Conservation (phyloP, 2,888 invertebrate genomes). For the Rhamphomyia laevipes region DNA sequence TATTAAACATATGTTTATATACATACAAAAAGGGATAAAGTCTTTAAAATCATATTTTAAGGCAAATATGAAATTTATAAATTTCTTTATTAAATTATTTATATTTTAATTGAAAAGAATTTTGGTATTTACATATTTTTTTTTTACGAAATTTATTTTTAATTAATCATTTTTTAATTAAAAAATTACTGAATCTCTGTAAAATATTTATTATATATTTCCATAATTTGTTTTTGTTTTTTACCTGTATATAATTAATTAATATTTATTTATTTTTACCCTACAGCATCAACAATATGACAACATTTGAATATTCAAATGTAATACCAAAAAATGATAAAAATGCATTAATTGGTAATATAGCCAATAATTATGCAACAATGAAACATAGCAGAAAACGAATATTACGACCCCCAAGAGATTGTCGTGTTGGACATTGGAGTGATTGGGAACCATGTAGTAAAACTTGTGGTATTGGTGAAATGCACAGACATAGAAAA, state of each 20-base stretch:
- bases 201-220: not conserved
- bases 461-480: constrained; percentile 81
- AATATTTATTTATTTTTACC: no score
- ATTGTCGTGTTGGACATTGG: constrained; percentile 80
- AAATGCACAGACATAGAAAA: constrained; percentile 67
- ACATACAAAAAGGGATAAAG: no score
- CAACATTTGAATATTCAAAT: constrained; percentile 11
- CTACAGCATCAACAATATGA: no score
- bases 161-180: not conserved
- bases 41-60: no score
- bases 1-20: no score
- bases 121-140: not conserved
- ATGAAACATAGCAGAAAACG: constrained; percentile 29
- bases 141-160: constrained; percentile 5
- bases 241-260: no score
- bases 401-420: constrained; percentile 49
- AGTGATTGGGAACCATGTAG: constrained; percentile 79
- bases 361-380: constrained; percentile 49
- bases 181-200: not conserved
- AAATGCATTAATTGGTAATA: constrained; percentile 56
- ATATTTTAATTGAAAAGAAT: not conserved
- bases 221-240: no score
- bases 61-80: no score
- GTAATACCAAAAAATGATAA: constrained; percentile 48
- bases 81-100: no score